Base-by-base conservation (phyloP, 2,888 invertebrate species). In the Lymantria monacha region DNA sequence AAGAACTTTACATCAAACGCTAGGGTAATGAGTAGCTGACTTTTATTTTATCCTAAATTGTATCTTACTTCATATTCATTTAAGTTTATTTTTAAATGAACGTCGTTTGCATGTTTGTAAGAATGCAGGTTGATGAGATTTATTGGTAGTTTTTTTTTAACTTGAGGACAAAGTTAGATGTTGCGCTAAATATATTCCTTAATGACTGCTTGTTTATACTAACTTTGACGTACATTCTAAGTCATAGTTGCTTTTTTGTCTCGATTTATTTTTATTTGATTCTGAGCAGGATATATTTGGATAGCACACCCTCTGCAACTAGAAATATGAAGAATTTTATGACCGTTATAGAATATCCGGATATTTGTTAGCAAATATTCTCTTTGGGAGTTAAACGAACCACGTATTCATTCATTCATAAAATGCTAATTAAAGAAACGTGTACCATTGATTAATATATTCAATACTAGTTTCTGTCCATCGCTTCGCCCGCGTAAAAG, bases 1-100 rank as follows among this genome's bases (percentile, higher is more conserved):
- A 89, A 90, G 87, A 69, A 65, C 66, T 69, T 76, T 64, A 85
- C 83, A 83, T 88, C 86, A 88, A 87, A 89, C 82, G 75, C 57
- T 57, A 71, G 68, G 73, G 72, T 77, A 76, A 77, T 77, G 70
- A 75, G 69, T 64, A 63, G 72, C 74, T 64, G n/a, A 30, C 9
- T 42, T 3, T 12, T 9, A 42, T n/a, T 30, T 42, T 42, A n/a
- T 57, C 52, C 61, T 48, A 64, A 61, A 70, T 59, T 49, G 50
- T 50, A 57, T 47, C 48, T 62, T 66, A 66, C 50, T 46, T 44
- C 70, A 58, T 59, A 15, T 41, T 13, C 42, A 53, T 46, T 71
- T 72, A 69, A 69, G 74, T 64, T 63, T 57, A 45, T 66, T 76
- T 75, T 81, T 57, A 57, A 61, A 53, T 68, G 68, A 44, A 43